These are phyloP conservation scores for Patiria miniata DNA, from an alignment of 35 echinoderm and acorn worm species.

Conservation along the genomic window DNA sequence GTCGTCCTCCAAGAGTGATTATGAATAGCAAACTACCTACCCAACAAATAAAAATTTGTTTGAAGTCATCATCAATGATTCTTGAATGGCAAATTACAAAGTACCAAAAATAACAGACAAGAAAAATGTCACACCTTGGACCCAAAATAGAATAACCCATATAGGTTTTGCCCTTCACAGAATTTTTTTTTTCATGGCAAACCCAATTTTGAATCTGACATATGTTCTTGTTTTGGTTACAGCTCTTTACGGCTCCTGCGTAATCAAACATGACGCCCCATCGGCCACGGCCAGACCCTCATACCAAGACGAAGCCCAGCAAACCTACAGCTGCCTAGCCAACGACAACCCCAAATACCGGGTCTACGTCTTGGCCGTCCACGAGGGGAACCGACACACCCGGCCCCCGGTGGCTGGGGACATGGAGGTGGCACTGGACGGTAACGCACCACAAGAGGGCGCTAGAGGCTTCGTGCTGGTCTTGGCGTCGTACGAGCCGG, in stretches of 20 bases:
- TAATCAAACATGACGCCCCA: slow-evolving; percentile 49
- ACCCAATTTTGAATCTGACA: too few species aligned
- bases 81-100: too few species aligned
- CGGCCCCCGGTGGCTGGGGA: slow-evolving; percentile 62
- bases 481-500: slow-evolving; percentile 72
- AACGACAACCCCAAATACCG: neutral
- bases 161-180: too few species aligned
- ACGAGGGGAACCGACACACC: slow-evolving; percentile 74
- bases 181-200: too few species aligned
- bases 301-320: neutral
- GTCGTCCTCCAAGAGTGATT: too few species aligned
- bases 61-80: too few species aligned
- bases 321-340: slow-evolving; percentile 55
- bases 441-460: neutral
- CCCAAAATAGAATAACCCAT: too few species aligned
- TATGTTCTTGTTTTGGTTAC: too few species aligned
- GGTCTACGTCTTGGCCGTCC: slow-evolving; percentile 58
- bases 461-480: slow-evolving; percentile 50
- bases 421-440: slow-evolving; percentile 29
- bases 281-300: slow-evolving; percentile 17
- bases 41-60: too few species aligned
- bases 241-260: slow-evolving; percentile 59
- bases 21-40: too few species aligned
- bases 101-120: too few species aligned
- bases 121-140: too few species aligned